Conservation (phyloP, 1,140 invertebrate genomes). For the Solenopsis fugax region DNA sequence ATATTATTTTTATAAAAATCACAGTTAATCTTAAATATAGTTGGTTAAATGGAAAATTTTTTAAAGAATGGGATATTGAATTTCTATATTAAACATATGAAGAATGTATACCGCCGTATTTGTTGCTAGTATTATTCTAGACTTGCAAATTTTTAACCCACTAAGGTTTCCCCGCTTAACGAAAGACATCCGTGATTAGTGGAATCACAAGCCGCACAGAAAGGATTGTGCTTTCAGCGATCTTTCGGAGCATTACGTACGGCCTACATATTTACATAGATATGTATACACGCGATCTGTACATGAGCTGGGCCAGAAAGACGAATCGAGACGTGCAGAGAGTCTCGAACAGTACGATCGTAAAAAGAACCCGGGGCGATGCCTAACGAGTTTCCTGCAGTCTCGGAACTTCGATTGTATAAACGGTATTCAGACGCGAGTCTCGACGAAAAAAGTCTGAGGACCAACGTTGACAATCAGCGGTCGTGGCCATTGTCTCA, state of each 20-base stretch:
- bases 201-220: neutral
- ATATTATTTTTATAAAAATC: neutral
- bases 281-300: neutral
- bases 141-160: neutral
- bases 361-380: constrained; percentile 69
- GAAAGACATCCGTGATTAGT: constrained; percentile 34
- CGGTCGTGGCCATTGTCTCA: constrained; percentile 70
- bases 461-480: constrained; percentile 68
- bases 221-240: neutral
- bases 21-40: neutral
- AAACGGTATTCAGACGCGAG: constrained; percentile 66
- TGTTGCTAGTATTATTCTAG: neutral
- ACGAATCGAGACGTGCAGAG: neutral
- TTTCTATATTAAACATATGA: neutral
- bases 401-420: constrained; percentile 61
- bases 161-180: neutral
- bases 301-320: neutral
- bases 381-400: constrained; percentile 77
- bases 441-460: constrained; percentile 21
- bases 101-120: neutral
- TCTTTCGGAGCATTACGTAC: neutral
- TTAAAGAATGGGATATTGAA: neutral
- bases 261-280: constrained; percentile 32
- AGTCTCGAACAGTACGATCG: constrained; percentile 50
- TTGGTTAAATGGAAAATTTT: neutral